Evolutionary conservation across 2,888 invertebrate genomes (phyloP).

Genomic region (Stenodema calcarata): DNA sequence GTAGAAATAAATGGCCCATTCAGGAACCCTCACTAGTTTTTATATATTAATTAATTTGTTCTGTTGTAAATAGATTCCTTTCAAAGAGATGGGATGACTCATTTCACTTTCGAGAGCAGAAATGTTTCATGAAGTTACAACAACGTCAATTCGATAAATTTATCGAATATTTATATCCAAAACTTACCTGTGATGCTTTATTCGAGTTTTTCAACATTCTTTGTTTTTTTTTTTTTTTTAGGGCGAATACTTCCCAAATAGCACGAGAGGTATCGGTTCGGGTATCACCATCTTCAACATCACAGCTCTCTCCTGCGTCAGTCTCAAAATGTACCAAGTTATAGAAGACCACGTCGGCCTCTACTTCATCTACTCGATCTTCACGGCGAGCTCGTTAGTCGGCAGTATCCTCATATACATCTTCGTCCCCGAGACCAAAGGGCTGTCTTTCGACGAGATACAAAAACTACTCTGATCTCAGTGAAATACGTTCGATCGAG

Average conservation of each 20-base stretch:
- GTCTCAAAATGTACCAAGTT: constrained; percentile 66
- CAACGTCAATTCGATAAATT: no score
- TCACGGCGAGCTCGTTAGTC: constrained; percentile 44
- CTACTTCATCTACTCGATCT: constrained; percentile 53
- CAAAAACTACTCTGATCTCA: constrained; percentile 60
- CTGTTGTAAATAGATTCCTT: no score
- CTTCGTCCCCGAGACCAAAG: constrained; percentile 71
- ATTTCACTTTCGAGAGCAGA: no score
- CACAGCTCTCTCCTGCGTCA: constrained; percentile 66
- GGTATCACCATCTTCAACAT: constrained; percentile 67
- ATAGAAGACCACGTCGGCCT: constrained; percentile 53
- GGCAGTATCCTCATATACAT: constrained; percentile 53
- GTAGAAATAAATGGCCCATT: no score
- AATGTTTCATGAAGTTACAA: no score
- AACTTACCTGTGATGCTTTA: no score
- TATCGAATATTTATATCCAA: no score
- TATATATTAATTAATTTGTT: no score
- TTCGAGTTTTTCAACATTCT: no score
- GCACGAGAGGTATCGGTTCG: constrained; percentile 69
- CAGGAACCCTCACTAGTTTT: no score
- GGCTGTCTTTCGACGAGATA: constrained; percentile 73
- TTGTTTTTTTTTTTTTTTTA: no score
- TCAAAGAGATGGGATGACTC: no score
- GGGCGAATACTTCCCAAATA: constrained; percentile 70
- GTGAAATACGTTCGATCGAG: neutral